phyloP scores from a whole-genome alignment of 2,797 vertebrate genomes.

The Limosa lapponica region DNA sequence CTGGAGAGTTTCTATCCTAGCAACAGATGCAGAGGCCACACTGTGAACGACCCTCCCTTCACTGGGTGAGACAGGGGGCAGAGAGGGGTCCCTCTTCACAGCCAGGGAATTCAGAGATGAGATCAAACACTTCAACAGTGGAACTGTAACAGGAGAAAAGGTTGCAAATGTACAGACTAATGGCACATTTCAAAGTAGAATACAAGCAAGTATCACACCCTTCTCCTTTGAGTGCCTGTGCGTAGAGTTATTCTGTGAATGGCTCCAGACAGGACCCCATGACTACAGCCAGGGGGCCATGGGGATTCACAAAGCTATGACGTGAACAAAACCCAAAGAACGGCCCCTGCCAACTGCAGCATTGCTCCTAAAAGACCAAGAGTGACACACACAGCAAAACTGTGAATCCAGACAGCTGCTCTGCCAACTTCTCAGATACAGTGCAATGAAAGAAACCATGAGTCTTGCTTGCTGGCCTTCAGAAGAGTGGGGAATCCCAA shows the following conservation, averaged over 20 bases:
- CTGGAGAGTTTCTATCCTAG: neutral
- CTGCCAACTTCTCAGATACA: neutral
- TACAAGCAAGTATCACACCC: neutral
- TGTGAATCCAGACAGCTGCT: neutral
- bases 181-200: neutral
- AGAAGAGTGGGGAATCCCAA: neutral
- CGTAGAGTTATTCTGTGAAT: accelerated
- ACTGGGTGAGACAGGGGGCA: neutral
- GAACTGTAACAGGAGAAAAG: neutral
- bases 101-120: neutral
- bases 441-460: neutral
- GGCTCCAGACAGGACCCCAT: accelerated
- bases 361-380: neutral
- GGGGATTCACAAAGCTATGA: neutral
- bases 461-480: neutral
- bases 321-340: accelerated
- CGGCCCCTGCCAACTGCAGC: neutral
- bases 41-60: neutral
- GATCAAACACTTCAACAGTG: neutral
- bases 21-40: neutral
- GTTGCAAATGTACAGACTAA: neutral
- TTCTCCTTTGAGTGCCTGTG: neutral
- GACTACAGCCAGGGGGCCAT: neutral
- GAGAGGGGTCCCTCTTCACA: neutral
- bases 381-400: neutral